phyloP scores from a whole-genome alignment of 2,113 vertebrate species.

The Phylloscopus trochilus region DNA sequence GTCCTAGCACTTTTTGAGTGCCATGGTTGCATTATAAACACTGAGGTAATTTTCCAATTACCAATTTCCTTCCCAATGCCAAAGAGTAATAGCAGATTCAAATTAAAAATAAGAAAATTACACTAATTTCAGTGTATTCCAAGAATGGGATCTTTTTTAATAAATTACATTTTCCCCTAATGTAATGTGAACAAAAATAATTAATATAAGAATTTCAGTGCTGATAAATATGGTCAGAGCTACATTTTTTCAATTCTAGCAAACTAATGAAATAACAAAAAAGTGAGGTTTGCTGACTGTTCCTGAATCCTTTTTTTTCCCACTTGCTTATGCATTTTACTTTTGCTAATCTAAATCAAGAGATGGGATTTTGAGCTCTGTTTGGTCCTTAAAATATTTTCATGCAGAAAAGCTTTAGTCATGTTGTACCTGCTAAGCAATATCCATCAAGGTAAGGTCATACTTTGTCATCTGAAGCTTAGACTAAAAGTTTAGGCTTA shows the following conservation, averaged over 20 bases:
- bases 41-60: background rate
- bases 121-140: background rate
- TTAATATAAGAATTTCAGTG: background rate
- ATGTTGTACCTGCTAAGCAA: background rate
- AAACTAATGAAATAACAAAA: background rate
- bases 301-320: background rate
- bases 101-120: background rate
- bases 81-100: background rate
- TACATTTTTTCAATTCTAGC: background rate
- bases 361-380: background rate
- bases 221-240: background rate
- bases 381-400: background rate
- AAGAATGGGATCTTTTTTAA: background rate
- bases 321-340: background rate
- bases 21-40: background rate
- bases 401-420: background rate
- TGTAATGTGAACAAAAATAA: background rate
- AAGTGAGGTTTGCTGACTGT: background rate
- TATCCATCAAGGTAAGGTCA: background rate
- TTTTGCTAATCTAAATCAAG: background rate
- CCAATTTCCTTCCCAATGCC: background rate
- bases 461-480: background rate
- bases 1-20: background rate
- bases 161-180: background rate
- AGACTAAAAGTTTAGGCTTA: background rate